Evolutionary conservation across 2,888 invertebrate species (phyloP), one percentile per base, ranked within the genome.

Genomic region (Drosophila imparisetae): DNA sequence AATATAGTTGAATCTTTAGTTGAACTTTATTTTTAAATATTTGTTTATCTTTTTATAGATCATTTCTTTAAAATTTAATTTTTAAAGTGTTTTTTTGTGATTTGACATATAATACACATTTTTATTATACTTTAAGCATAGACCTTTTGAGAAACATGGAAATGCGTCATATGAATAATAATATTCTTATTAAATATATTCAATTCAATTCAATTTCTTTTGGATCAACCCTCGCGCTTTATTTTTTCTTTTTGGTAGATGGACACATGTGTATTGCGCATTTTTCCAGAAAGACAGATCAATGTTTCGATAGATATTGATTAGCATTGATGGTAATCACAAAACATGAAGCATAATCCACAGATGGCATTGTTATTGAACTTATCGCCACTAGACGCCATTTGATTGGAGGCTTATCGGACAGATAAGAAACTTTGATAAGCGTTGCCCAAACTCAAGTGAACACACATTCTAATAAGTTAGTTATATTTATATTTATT

Each of bases 391-490:
- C 15, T 27, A 36, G 10, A 38, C 21, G 24, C 30, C 10, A 24
- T 15, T n/a, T 10, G 62, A 52, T 57, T 38, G 27, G 2, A 0
- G 8, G 11, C 42, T 53, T 54, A 79, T 61, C 57, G 36, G 4
- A 15, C 0, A n/a, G 64, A 72, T 64, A 55, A 27, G 42, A 57
- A 62, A 38, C 36, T 8, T n/a, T 10, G 48, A 75, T 29, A 58
- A 34, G n/a, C 48, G 34, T 7, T 36, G 18, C 30, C 29, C 24
- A 45, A 34, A 60, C 8, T 11, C 21, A 78, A 75, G 38, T 15
- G 24, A 79, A 65, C 59, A 60, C 38, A 42, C 27, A 29, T 50
- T 8, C 45, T 38, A 71, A 18, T 69, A 52, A 53, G 27, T 30
- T 42, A 21, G 40, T 29, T 29, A 29, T 29, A 40, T 55, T 42